These are phyloP conservation scores for Latheticus oryzae DNA, from an alignment of 2,888 invertebrate genomes.

Conservation along the genomic window DNA sequence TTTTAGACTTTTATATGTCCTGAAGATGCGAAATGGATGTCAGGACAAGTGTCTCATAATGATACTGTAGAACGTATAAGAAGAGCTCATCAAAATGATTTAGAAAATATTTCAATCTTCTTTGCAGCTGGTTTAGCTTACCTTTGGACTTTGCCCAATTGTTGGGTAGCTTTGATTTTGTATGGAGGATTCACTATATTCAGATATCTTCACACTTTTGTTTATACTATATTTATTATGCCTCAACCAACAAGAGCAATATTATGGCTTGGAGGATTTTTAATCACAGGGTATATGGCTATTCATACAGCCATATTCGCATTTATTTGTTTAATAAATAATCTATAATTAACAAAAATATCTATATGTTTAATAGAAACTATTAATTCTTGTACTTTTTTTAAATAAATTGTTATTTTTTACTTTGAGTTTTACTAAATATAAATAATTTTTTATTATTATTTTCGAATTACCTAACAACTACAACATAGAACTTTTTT, in stretches of 20 bases:
- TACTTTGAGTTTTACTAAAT: too few species aligned
- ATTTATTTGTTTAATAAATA: conserved; percentile 19
- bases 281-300: conserved; percentile 54
- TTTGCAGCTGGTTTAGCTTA: conserved; percentile 72
- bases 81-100: conserved; percentile 77
- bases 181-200: conserved; percentile 70
- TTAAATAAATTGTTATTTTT: too few species aligned
- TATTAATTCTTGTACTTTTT: too few species aligned
- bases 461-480: too few species aligned
- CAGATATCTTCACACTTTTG: conserved; percentile 73
- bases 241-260: conserved; percentile 68
- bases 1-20: conserved; percentile 69
- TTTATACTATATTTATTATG: conserved; percentile 72
- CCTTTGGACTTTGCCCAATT: conserved; percentile 70
- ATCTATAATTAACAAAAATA: too few species aligned
- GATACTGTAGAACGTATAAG: conserved; percentile 68
- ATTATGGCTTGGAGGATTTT: conserved; percentile 50
- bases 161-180: conserved; percentile 67
- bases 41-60: conserved; percentile 59
- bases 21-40: conserved; percentile 65
- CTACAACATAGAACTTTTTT: too few species aligned
- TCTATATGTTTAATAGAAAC: too few species aligned
- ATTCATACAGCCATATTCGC: conserved; percentile 45
- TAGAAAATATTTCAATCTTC: conserved; percentile 79
- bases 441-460: too few species aligned